Evolutionary conservation across 2,888 invertebrate genomes (phyloP).

Genomic region (Epsilonema sp.): DNA sequence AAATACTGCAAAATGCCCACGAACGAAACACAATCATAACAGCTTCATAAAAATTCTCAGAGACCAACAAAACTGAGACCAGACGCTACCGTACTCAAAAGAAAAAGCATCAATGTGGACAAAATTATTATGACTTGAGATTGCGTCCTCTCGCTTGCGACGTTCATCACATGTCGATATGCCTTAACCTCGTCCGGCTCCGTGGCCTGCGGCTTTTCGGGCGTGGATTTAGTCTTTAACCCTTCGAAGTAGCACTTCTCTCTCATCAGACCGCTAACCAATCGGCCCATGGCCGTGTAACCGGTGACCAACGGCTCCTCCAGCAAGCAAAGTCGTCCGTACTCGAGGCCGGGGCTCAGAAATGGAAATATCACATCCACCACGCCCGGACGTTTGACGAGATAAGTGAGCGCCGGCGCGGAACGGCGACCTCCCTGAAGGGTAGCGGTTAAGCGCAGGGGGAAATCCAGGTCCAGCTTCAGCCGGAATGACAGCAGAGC

Average conservation of each 20-base stretch:
- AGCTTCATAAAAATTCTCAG: too few species aligned
- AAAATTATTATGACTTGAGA: too few species aligned
- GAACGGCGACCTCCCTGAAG: slow-evolving; percentile 11
- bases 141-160: too few species aligned
- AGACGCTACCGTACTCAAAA: too few species aligned
- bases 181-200: not conserved
- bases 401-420: slow-evolving; percentile 13
- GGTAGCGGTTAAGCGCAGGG: slow-evolving; percentile 15
- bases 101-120: too few species aligned
- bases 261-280: slow-evolving; percentile 5
- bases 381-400: slow-evolving; percentile 10
- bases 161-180: too few species aligned
- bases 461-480: slow-evolving; percentile 12
- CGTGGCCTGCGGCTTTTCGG: not conserved
- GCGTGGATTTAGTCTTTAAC: not conserved
- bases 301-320: slow-evolving; percentile 17
- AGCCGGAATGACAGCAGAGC: not conserved
- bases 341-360: slow-evolving; percentile 15
- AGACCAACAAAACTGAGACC: too few species aligned
- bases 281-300: slow-evolving; percentile 19
- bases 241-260: not conserved
- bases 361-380: slow-evolving; percentile 15
- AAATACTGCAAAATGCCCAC: too few species aligned
- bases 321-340: slow-evolving; percentile 17
- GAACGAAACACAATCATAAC: too few species aligned